A percentile compares a stretch with the other conserved stretches of the same genome.
phyloP scores from a whole-genome alignment of 2,888 invertebrate species.

The Phanerotoma sp. region DNA sequence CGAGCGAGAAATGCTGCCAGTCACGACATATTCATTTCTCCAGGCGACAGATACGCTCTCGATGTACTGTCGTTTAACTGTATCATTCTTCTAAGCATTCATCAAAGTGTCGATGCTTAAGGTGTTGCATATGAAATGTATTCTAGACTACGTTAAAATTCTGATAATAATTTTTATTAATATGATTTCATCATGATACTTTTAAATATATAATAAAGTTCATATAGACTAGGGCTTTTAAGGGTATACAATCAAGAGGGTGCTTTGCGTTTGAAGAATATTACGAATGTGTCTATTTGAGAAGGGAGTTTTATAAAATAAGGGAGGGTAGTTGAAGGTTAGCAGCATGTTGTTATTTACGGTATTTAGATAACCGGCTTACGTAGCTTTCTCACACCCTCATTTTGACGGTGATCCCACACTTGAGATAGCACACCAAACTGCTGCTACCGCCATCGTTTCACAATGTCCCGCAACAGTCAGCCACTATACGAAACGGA shows the following conservation, averaged over 20 bases:
- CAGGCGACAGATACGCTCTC: conserved; percentile 28
- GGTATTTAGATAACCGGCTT: conserved; percentile 58
- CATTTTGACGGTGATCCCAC: conserved; percentile 50
- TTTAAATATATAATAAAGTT: too few relatives aligned
- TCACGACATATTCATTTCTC: conserved; percentile 55
- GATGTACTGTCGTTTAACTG: background rate
- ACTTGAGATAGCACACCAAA: conserved; percentile 48
- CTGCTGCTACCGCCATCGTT: conserved; percentile 34
- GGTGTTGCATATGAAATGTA: too few relatives aligned
- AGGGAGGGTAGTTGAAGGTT: conserved; percentile 29
- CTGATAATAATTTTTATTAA: too few relatives aligned
- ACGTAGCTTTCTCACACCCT: conserved; percentile 50
- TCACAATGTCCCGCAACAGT: conserved; percentile 31
- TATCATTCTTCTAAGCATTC: background rate
- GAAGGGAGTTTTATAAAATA: conserved; percentile 9
- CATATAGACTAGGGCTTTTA: too few relatives aligned
- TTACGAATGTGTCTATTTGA: conserved; percentile 9
- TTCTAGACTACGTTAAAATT: too few relatives aligned
- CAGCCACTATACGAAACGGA: conserved; percentile 24
- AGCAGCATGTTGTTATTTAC: conserved; percentile 52
- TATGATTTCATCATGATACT: too few relatives aligned
- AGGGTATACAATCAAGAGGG: background rate
- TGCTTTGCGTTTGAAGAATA: background rate
- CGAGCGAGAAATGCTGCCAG: conserved; percentile 53
- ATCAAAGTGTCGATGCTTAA: background rate